phyloP scores from a whole-genome alignment of 2,113 vertebrate species.

The Rhegmatorhina hoffmannsi region DNA sequence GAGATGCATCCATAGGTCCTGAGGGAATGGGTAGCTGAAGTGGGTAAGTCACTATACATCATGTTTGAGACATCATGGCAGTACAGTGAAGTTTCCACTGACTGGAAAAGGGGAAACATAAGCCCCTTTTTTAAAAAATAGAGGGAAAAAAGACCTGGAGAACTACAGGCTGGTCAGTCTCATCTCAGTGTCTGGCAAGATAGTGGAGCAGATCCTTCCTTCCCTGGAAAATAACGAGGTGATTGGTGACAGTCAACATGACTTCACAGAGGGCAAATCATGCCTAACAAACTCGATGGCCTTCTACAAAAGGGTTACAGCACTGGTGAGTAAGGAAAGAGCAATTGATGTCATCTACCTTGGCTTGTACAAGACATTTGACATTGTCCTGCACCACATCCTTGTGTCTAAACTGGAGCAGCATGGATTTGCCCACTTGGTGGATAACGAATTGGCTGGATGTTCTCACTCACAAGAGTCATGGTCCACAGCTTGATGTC shows the following conservation, averaged over 20 bases:
- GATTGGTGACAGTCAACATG: background rate
- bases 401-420: too few species aligned
- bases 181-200: background rate
- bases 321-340: background rate
- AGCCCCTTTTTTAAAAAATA: background rate
- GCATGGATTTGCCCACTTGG: too few species aligned
- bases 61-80: background rate
- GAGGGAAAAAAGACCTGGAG: background rate
- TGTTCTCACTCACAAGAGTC: background rate
- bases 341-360: too few species aligned
- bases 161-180: background rate
- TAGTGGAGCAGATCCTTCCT: background rate
- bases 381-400: too few species aligned
- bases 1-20: background rate
- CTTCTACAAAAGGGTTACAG: background rate
- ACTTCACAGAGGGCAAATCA: background rate
- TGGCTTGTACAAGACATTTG: too few species aligned
- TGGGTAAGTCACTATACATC: background rate
- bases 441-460: background rate
- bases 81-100: background rate
- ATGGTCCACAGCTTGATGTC: accelerated
- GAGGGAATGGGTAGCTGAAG: background rate
- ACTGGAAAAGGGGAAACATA: background rate
- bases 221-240: background rate
- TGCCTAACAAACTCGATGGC: background rate